Percentiles rank a stretch among this genome's conserved stretches.
These are phyloP conservation scores for Rissa tridactyla DNA, from an alignment of 2,113 vertebrate genomes.

Conservation along the genomic window DNA sequence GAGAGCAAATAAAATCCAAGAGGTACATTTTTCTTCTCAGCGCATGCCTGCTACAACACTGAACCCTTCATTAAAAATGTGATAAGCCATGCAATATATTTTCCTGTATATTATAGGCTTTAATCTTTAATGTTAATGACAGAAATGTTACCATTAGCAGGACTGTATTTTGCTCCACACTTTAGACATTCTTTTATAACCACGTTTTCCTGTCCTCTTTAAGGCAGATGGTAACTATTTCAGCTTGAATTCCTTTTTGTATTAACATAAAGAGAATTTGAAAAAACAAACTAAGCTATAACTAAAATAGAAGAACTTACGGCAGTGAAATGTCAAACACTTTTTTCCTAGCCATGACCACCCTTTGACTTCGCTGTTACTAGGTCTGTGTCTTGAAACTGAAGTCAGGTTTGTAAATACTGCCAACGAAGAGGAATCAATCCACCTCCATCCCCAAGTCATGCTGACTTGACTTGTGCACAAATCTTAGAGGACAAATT, in stretches of 20 bases:
- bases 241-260: conserved; percentile 45
- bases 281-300: conserved; percentile 34
- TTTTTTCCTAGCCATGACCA: background rate
- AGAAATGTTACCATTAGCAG: conserved; percentile 29
- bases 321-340: background rate
- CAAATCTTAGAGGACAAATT: background rate
- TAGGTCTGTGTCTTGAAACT: conserved; percentile 43
- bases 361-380: background rate
- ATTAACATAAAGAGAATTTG: conserved; percentile 36
- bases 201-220: background rate
- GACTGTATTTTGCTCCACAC: background rate
- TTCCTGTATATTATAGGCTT: conserved; percentile 48
- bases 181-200: conserved; percentile 25
- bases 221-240: conserved; percentile 69
- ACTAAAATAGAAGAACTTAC: conserved; percentile 29
- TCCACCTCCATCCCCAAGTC: background rate
- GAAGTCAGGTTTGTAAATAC: conserved; percentile 46
- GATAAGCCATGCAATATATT: conserved; percentile 51
- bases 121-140: conserved; percentile 52
- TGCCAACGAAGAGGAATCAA: conserved; percentile 16
- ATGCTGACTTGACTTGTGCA: background rate
- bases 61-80: conserved; percentile 60
- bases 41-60: conserved; percentile 9
- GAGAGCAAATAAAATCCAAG: conserved; percentile 68
- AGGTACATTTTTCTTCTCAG: conserved; percentile 56